These are phyloP conservation scores for Dusona sp. DNA, from an alignment of 2,888 invertebrate genomes.

Conservation along the genomic window DNA sequence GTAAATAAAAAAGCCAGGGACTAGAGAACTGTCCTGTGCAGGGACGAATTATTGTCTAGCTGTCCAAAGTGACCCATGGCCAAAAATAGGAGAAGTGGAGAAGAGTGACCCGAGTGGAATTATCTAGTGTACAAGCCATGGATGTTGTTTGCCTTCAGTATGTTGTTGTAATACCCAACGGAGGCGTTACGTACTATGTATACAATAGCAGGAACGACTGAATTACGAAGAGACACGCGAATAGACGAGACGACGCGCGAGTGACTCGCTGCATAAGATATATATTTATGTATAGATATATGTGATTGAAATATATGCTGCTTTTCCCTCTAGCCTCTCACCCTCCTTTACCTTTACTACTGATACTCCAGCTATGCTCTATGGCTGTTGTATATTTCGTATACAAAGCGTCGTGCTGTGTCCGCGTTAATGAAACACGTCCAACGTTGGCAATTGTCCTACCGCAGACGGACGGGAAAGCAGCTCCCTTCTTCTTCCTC, in stretches of 20 bases:
- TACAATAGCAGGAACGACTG: conserved; percentile 51
- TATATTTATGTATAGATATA: neutral
- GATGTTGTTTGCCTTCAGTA: conserved; percentile 38
- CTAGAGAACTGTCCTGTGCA: conserved; percentile 24
- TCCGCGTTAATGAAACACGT: conserved; percentile 81
- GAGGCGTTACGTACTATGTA: conserved; percentile 61
- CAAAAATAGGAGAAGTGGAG: conserved; percentile 20
- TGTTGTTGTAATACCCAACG: conserved; percentile 62
- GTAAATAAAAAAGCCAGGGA: conserved; percentile 5
- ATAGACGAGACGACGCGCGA: conserved; percentile 59
- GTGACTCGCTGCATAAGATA: conserved; percentile 44
- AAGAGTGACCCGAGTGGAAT: conserved; percentile 33
- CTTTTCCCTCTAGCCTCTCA: conserved; percentile 41
- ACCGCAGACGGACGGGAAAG: conserved; percentile 70
- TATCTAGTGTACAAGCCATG: conserved; percentile 43
- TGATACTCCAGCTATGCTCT: conserved; percentile 44
- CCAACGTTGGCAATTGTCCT: conserved; percentile 80
- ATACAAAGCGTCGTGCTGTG: conserved; percentile 72
- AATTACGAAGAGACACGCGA: conserved; percentile 60
- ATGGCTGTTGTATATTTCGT: conserved; percentile 57
- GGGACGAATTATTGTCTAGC: conserved; percentile 20
- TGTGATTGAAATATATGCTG: conserved; percentile 33
- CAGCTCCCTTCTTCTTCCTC: neutral
- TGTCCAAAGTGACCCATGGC: neutral
- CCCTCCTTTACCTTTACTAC: conserved; percentile 66